Base-by-base conservation (phyloP, 2,113 vertebrate genomes). In the Collichthys lucidus region DNA sequence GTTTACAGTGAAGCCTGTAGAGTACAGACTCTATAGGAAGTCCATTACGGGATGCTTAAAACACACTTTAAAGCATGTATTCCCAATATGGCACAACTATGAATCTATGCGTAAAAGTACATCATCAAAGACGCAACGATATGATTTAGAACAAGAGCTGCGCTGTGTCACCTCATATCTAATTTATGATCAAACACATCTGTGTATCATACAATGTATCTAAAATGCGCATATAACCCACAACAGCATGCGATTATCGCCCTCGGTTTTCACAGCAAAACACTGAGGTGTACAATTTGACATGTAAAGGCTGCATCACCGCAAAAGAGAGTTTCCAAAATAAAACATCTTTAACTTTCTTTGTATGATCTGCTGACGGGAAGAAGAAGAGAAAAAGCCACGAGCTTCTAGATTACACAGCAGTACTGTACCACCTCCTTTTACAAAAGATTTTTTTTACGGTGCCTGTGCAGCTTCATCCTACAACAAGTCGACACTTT, bases 401-500 rank as follows among this genome's bases (percentile, higher is more conserved):
- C 9, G 17, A 40, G 24, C 16, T 16, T 72, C 11, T 11, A 62
- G 15, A 60, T 17, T 65, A 49, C 52, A 61, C 67, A 40, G 29
- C 12, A 49, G 64, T 5, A 14, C 56, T 46, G 29, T 3, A 22
- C 14, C 20, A 31, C n/a, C 49, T 56, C 15, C 24, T 35, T 62
- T 57, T 44, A 69, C 50, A 60, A n/a, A 64, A 68, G 19, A 47
- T 65, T 69, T 1, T 1, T 31, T 40, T 1, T 1, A 65, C 61
- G 69, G 22, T 59, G 50, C 60, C 64, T 73, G 42, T 63, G 46
- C 6, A 79, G 53, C 52, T 15, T 80, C 69, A 72, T 86, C 62
- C 61, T 17, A 65, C 75, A 88, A 71, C 74, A 64, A 80, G 77
- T 87, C 80, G 86, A 88, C 80, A 91, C 77, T 80, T 83, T 84